phyloP scores from a whole-genome alignment of 2,888 invertebrate species.

The Flexamia atlantica region DNA sequence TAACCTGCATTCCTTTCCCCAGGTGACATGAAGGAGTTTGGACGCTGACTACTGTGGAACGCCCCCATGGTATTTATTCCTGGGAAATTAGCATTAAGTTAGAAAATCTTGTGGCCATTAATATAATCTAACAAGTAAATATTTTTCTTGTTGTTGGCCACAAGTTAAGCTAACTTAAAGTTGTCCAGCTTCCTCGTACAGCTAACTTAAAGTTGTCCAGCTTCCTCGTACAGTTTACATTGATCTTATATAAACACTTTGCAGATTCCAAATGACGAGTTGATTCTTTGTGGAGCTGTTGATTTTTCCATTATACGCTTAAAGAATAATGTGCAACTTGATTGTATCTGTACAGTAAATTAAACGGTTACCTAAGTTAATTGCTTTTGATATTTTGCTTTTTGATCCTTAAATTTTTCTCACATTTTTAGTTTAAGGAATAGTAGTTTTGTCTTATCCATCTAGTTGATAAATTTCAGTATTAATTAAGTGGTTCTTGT shows the following conservation, averaged over 20 bases:
- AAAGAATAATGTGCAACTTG: slow-evolving; percentile 44
- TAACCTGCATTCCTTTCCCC: slow-evolving; percentile 78
- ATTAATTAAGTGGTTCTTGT: slow-evolving; percentile 13
- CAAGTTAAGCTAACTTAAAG: slow-evolving; percentile 58
- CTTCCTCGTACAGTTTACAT: slow-evolving; percentile 39
- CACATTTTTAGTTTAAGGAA: slow-evolving; percentile 6
- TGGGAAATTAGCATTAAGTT: slow-evolving; percentile 72
- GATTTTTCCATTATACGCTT: slow-evolving; percentile 16
- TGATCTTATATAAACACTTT: slow-evolving; percentile 13
- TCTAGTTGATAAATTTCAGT: neutral
- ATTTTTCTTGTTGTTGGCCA: slow-evolving; percentile 44
- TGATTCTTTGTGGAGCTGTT: slow-evolving; percentile 51
- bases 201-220: too few species aligned
- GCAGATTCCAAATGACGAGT: slow-evolving; percentile 58
- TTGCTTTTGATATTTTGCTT: slow-evolving; percentile 59
- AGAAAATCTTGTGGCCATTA: slow-evolving; percentile 60
- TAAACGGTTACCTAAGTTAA: slow-evolving; percentile 34
- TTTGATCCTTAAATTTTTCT: slow-evolving; percentile 55
- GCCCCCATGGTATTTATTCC: slow-evolving; percentile 79
- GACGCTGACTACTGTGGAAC: slow-evolving; percentile 68
- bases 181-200: too few species aligned
- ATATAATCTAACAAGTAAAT: slow-evolving; percentile 19
- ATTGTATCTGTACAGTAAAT: slow-evolving; percentile 56
- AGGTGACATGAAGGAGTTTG: slow-evolving; percentile 73
- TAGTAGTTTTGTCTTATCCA: slow-evolving; percentile 42